Conservation (phyloP, 2,888 invertebrate species). For the Drosophila putrida region DNA sequence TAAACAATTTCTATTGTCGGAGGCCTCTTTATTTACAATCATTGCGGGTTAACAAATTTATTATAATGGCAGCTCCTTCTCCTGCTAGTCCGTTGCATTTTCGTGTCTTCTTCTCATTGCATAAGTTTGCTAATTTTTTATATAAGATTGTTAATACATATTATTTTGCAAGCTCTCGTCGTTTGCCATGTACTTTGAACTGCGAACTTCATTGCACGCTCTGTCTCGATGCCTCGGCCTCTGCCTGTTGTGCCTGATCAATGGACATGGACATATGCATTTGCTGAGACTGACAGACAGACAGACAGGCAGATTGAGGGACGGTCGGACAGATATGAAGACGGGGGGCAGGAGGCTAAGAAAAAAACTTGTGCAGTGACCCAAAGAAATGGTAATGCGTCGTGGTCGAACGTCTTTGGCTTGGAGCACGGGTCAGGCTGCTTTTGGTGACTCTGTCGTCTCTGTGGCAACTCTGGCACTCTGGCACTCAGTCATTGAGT, state of each 20-base stretch:
- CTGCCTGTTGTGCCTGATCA: constrained; percentile 57
- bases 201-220: constrained; percentile 76
- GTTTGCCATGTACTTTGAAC: constrained; percentile 73
- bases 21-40: constrained; percentile 39
- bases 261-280: constrained; percentile 75
- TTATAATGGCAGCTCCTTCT: constrained; percentile 58
- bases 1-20: constrained; percentile 31
- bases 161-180: constrained; percentile 76
- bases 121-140: constrained; percentile 79
- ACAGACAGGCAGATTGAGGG: constrained; percentile 4
- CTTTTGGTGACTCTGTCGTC: constrained; percentile 2
- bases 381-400: constrained; percentile 82
- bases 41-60: constrained; percentile 68
- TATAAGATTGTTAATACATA: constrained; percentile 84
- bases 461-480: constrained; percentile 23
- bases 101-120: constrained; percentile 78
- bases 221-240: constrained; percentile 20
- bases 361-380: constrained; percentile 72
- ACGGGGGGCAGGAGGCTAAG: constrained; percentile 12
- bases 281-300: constrained; percentile 63
- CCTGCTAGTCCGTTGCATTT: constrained; percentile 26
- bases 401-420: constrained; percentile 43
- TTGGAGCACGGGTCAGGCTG: constrained; percentile 52
- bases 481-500: constrained; percentile 79
- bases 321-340: constrained; percentile 9